These are phyloP conservation scores for Drosophila pseudoananassae DNA, from an alignment of 1,140 invertebrate species.

Conservation along the genomic window DNA sequence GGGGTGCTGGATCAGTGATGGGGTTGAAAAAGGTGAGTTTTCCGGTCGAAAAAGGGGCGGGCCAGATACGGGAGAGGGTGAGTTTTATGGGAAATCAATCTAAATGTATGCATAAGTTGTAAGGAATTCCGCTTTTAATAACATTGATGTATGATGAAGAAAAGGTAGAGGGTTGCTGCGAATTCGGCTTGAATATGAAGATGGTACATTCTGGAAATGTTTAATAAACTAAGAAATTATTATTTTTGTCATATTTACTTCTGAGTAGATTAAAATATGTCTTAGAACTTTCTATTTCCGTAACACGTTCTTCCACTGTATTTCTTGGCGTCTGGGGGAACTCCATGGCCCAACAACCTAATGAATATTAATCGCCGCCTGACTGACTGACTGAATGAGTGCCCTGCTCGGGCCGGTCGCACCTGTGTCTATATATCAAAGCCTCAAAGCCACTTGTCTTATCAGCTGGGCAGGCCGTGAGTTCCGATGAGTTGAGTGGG, in stretches of 20 bases:
- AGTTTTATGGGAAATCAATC: slow-evolving; percentile 76
- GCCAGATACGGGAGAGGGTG: slow-evolving; percentile 8
- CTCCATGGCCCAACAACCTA: slow-evolving; percentile 13
- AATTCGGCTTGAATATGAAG: not conserved
- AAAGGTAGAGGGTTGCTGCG: not conserved
- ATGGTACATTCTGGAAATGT: not conserved
- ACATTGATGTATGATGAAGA: slow-evolving; percentile 31
- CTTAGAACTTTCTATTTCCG: not conserved
- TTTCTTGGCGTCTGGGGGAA: not conserved
- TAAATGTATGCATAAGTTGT: slow-evolving; percentile 53
- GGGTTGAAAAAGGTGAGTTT: slow-evolving; percentile 37
- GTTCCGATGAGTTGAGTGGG: slow-evolving; percentile 56
- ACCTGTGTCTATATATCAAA: slow-evolving; percentile 70
- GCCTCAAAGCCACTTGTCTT: slow-evolving; percentile 78
- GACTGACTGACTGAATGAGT: slow-evolving; percentile 45
- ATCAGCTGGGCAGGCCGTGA: slow-evolving; percentile 60
- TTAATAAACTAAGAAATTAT: too few species aligned
- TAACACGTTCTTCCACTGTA: not conserved
- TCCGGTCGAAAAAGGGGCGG: slow-evolving; percentile 1
- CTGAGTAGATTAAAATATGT: not conserved
- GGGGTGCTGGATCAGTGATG: slow-evolving; percentile 32
- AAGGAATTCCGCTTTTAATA: slow-evolving; percentile 44
- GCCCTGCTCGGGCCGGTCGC: slow-evolving; percentile 27
- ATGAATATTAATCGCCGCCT: slow-evolving; percentile 62
- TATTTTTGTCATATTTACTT: too few species aligned